Evolutionary conservation across 2,888 invertebrate genomes (phyloP).

Genomic region (Dendrolimus pini): DNA sequence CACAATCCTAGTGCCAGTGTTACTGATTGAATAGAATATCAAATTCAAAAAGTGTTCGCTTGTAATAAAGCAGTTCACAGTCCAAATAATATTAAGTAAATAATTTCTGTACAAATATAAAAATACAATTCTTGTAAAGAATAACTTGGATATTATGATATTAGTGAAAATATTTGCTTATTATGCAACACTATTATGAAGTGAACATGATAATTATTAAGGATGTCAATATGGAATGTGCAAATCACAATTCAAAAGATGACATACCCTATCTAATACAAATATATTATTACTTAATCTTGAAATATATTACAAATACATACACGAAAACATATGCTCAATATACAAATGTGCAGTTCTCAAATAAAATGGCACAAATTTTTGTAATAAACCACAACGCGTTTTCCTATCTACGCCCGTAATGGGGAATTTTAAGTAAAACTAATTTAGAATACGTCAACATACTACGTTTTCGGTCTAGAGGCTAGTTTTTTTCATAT

Average conservation of each 20-base stretch:
- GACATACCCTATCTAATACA: conserved; percentile 21
- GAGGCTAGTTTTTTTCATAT: no score
- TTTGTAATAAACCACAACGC: conserved; percentile 47
- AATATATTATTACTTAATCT: conserved; percentile 15
- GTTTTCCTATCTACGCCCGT: conserved; percentile 17
- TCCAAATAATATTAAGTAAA: no score
- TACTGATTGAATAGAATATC: no score
- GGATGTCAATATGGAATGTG: conserved; percentile 40
- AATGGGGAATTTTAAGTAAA: not conserved
- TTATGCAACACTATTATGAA: no score
- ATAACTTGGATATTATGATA: conserved; percentile 10
- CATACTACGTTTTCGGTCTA: not conserved
- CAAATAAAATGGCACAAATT: conserved; percentile 63
- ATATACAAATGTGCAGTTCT: conserved; percentile 40
- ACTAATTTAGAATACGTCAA: not conserved
- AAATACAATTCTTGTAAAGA: conserved; percentile 37
- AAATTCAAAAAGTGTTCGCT: no score
- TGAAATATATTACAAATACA: conserved; percentile 17
- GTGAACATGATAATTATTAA: no score
- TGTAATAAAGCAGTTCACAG: no score
- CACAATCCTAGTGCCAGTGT: no score
- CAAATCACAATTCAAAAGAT: conserved; percentile 41
- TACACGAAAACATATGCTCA: conserved; percentile 8
- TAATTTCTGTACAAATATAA: conserved; percentile 56
- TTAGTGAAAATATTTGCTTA: conserved; percentile 14